Evolutionary conservation across 2,888 invertebrate species (phyloP).

Genomic region (Apodemia mormo): DNA sequence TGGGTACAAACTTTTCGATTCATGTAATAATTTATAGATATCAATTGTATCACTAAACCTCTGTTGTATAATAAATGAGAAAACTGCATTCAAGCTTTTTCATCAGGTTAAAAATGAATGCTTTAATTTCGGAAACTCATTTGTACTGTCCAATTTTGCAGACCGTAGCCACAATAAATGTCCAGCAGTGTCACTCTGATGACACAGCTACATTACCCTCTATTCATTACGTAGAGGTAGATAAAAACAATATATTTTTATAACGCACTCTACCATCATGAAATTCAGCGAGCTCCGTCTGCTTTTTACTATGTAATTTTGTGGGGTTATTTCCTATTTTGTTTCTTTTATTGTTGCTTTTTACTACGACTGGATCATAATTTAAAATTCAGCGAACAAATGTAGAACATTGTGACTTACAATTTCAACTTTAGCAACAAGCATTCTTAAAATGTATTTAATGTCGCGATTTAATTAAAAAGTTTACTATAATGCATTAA

Average conservation of each 20-base stretch:
- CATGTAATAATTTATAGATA: too few relatives aligned
- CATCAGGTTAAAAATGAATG: constrained; percentile 5
- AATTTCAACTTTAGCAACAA: too few relatives aligned
- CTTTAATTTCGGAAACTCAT: constrained; percentile 9
- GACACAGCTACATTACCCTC: not conserved
- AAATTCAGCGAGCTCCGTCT: constrained; percentile 26
- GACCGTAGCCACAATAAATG: constrained; percentile 1
- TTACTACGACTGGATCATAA: constrained; percentile 29
- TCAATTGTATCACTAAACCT: not conserved
- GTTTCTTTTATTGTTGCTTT: constrained; percentile 19
- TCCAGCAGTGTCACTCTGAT: not conserved
- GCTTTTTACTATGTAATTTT: constrained; percentile 29
- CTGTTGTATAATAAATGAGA: not conserved
- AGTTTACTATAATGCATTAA: too few relatives aligned
- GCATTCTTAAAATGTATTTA: too few relatives aligned
- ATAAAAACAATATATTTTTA: constrained; percentile 35
- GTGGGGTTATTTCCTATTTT: constrained; percentile 27
- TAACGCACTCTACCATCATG: constrained; percentile 29
- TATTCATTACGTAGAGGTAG: constrained; percentile 21
- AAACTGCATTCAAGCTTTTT: not conserved
- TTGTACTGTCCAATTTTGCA: constrained; percentile 16
- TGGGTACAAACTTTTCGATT: too few relatives aligned
- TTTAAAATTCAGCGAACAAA: constrained; percentile 28
- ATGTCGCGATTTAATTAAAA: too few relatives aligned
- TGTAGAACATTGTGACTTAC: constrained; percentile 20